Conservation (phyloP, 2,888 invertebrate species). For the Halictus quadricinctus region DNA sequence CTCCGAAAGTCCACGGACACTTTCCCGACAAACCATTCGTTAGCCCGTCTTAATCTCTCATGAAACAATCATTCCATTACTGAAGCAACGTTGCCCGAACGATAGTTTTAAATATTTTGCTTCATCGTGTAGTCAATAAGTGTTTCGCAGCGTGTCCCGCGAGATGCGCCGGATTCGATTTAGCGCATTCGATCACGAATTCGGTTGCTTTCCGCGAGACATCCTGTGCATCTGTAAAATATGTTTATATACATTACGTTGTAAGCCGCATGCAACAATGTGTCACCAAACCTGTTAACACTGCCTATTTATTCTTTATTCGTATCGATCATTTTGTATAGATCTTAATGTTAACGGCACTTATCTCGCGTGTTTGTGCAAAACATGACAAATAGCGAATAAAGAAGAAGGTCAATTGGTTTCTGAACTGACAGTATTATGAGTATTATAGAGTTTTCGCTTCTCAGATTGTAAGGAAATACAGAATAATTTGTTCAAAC, state of each 20-base stretch:
- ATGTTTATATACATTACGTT: conserved; percentile 52
- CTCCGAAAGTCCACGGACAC: conserved; percentile 16
- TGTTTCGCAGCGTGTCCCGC: conserved; percentile 29
- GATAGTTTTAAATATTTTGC: conserved; percentile 38
- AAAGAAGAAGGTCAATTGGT: conserved; percentile 49
- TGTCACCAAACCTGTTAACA: conserved; percentile 59
- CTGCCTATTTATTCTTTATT: conserved; percentile 69
- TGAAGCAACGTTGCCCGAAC: conserved; percentile 34
- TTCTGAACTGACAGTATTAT: conserved; percentile 55
- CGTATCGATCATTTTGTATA: conserved; percentile 43
- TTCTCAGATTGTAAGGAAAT: conserved; percentile 21
- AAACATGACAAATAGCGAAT: conserved; percentile 53
- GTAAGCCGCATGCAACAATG: conserved; percentile 50
- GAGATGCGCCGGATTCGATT: conserved; percentile 7
- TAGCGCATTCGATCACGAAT: conserved; percentile 2
- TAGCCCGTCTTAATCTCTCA: conserved; percentile 25
- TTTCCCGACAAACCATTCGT: conserved; percentile 17
- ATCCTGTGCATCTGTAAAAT: conserved; percentile 51
- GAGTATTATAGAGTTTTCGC: conserved; percentile 60
- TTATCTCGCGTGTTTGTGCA: conserved; percentile 33
- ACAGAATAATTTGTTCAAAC: conserved; percentile 20
- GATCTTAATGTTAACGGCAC: conserved; percentile 47
- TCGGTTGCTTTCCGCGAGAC: conserved; percentile 17
- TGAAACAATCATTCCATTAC: conserved; percentile 50
- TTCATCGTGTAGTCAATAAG: conserved; percentile 43